A percentile compares a stretch with the other conserved stretches of the same genome.
phyloP scores from a whole-genome alignment of 2,888 invertebrate species.

The Drosophila acutilabella region DNA sequence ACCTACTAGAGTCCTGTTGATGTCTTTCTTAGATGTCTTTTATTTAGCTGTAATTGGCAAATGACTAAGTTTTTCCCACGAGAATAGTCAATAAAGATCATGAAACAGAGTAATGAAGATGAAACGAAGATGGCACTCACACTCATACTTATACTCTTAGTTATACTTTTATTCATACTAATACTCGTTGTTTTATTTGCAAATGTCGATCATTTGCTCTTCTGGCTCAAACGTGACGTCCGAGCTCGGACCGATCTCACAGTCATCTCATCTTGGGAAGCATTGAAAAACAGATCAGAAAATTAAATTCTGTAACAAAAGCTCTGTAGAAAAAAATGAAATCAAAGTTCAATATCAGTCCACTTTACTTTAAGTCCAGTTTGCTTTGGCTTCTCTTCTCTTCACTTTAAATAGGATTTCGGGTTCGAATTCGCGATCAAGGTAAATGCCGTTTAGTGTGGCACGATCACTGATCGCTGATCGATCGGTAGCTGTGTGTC shows the following conservation, averaged over 20 bases:
- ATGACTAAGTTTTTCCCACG: conserved; percentile 67
- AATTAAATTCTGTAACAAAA: conserved; percentile 72
- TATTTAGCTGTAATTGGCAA: conserved; percentile 52
- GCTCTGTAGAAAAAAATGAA: conserved; percentile 37
- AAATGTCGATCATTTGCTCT: conserved; percentile 55
- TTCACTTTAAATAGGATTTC: conserved; percentile 27
- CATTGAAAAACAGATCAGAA: conserved; percentile 30
- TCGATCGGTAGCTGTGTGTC: conserved; percentile 59
- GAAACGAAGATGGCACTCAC: conserved; percentile 15
- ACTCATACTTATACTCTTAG: conserved; percentile 4
- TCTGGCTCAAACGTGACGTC: conserved; percentile 43
- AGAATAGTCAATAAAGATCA: conserved; percentile 63
- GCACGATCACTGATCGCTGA: conserved; percentile 71
- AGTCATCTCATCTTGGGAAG: conserved; percentile 62
- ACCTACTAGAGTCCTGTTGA: conserved; percentile 27
- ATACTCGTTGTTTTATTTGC: conserved; percentile 25
- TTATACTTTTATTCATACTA: conserved; percentile 2
- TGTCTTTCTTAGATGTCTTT: conserved; percentile 32
- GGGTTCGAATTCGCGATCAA: conserved; percentile 63
- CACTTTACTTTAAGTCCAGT: conserved; percentile 33
- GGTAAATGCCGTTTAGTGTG: conserved; percentile 77
- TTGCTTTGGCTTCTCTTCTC: conserved; percentile 62
- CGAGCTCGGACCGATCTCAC: conserved; percentile 26
- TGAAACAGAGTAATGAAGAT: conserved; percentile 31
- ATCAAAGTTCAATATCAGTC: conserved; percentile 75